Evolutionary conservation across 2,797 vertebrate genomes (phyloP).

Genomic region (Lates japonicus): DNA sequence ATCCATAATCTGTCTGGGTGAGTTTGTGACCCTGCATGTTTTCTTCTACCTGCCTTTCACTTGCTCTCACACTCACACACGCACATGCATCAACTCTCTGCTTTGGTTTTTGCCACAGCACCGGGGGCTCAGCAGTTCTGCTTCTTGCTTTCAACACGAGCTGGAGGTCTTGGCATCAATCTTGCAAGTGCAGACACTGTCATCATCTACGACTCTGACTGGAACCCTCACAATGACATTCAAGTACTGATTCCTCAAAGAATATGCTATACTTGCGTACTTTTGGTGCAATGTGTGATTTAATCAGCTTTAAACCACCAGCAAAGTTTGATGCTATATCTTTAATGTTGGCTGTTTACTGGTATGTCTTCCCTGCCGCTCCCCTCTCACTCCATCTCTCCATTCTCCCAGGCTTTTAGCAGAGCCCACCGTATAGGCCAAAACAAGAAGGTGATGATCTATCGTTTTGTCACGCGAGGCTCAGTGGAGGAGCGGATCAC

Average conservation of each 20-base stretch:
- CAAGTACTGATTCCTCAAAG: constrained; percentile 84
- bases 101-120: constrained; percentile 82
- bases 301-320: not conserved
- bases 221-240: constrained; percentile 99
- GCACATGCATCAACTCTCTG: constrained; percentile 15
- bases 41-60: not conserved
- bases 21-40: constrained; percentile 11
- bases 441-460: constrained; percentile 99
- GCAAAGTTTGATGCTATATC: not conserved
- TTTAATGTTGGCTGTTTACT: not conserved
- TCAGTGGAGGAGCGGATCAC: constrained; percentile 98
- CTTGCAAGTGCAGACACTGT: constrained; percentile 96
- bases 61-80: constrained; percentile 20
- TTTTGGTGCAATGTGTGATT: not conserved
- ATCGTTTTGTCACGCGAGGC: constrained; percentile 97
- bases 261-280: not conserved
- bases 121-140: constrained; percentile 98
- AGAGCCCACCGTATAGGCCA: constrained; percentile 97
- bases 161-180: constrained; percentile 97
- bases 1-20: constrained; percentile 1
- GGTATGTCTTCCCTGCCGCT: not conserved
- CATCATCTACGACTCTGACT: constrained; percentile 98
- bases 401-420: constrained; percentile 92
- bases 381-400: not conserved
- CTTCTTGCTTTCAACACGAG: constrained; percentile 95